Evolutionary conservation across 2,888 invertebrate genomes (phyloP), one percentile per base, ranked within the genome.

Genomic region (Allacma fusca): DNA sequence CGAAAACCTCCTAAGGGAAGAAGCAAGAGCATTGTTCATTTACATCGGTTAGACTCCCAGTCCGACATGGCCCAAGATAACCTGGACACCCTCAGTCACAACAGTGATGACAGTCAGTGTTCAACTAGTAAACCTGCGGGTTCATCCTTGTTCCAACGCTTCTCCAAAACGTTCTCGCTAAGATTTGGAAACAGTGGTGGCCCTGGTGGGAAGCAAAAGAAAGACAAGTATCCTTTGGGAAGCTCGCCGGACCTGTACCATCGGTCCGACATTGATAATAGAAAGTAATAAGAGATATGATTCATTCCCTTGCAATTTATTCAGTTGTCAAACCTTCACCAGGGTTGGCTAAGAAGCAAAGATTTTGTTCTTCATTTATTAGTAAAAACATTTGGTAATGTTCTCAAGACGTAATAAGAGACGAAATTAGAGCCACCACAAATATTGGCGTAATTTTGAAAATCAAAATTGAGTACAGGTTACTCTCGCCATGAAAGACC

Each of bases 151-250:
- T 84, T 83, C 71, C 82, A 84, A 76, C 70, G 84, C 64, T 84
- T 84, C 79, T 84, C 84, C 26, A 84, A 84, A 77, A 84, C 84
- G 24, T 84, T 84, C 69, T 83, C 83, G n/a, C 78, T 84, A 4
- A 77, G 83, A 40, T 84, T 84, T 75, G 83, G 83, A 26, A 79
- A 79, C n/a, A n/a, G n/a, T 68, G 80, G 77, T 50, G 78, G 80
- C 24, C 29, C 64, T 5, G n/a, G 13, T 13, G 74, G 71, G 5
- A 59, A 40, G 57, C 80, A 80, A 67, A 40, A 40, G 40, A 78
- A 77, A 44, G 62, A 57, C 16, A 81, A 81, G 43, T 76, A 81
- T 50, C 80, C 81, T 44, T 70, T 80, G 34, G 83, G 83, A 70
- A 83, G 83, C 73, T 82, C 83, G 21, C 83, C 83, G 57, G 83